Conservation (phyloP, 2,113 vertebrate species). For the Oryzias curvinotus region DNA sequence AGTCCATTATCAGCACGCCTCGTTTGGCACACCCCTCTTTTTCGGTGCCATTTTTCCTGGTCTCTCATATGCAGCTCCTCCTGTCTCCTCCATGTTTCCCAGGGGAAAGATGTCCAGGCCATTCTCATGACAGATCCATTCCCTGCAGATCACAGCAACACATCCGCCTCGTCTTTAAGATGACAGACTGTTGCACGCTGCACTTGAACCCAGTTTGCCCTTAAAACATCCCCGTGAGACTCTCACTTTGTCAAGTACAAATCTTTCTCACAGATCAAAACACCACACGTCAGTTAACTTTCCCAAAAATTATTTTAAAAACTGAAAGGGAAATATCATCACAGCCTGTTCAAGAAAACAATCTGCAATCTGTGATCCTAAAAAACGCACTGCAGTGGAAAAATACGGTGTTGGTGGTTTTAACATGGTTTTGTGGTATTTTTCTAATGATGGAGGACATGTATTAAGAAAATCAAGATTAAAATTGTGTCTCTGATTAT, state of each 20-base stretch:
- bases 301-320: slow-evolving; percentile 48
- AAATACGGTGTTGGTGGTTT: too few species aligned
- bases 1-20: slow-evolving; percentile 39
- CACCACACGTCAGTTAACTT: slow-evolving; percentile 38
- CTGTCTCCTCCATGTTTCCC: slow-evolving; percentile 22
- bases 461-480: too few species aligned
- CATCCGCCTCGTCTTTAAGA: slow-evolving; percentile 52
- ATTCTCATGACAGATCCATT: slow-evolving; percentile 53
- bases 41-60: slow-evolving; percentile 21
- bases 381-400: too few species aligned
- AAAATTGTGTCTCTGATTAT: too few species aligned
- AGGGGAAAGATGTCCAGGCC: slow-evolving; percentile 49
- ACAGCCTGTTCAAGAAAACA: not conserved
- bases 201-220: slow-evolving; percentile 39
- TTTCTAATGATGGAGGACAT: too few species aligned
- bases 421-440: too few species aligned
- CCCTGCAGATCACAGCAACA: slow-evolving; percentile 52
- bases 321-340: slow-evolving; percentile 14
- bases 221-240: slow-evolving; percentile 38
- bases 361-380: too few species aligned
- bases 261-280: slow-evolving; percentile 53
- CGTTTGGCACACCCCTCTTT: slow-evolving; percentile 12
- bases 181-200: slow-evolving; percentile 43
- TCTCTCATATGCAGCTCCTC: slow-evolving; percentile 32
- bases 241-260: slow-evolving; percentile 24